phyloP scores from a whole-genome alignment of 2,113 vertebrate genomes.

The Nyctibius bracteatus region DNA sequence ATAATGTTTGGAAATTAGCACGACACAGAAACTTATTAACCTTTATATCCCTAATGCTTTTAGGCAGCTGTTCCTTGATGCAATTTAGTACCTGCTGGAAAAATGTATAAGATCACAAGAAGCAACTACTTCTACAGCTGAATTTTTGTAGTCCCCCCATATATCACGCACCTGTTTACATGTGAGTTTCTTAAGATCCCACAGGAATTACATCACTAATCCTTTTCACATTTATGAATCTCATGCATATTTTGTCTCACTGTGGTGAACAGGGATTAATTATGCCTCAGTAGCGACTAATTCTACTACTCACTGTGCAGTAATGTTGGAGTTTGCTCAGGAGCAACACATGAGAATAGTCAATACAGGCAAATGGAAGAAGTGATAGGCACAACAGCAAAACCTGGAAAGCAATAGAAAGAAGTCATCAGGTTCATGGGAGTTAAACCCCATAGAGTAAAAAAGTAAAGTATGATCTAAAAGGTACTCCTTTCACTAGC shows the following conservation, averaged over 20 bases:
- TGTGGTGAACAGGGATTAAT: not conserved
- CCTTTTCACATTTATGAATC: not conserved
- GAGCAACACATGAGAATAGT: not conserved
- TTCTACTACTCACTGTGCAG: not conserved
- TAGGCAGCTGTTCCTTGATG: not conserved
- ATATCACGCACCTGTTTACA: not conserved
- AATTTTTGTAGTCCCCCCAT: not conserved
- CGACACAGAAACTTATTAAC: not conserved
- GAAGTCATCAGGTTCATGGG: not conserved
- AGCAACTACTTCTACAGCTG: not conserved
- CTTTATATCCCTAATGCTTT: not conserved
- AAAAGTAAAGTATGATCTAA: not conserved
- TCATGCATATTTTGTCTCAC: not conserved
- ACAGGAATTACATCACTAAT: not conserved
- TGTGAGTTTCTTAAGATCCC: not conserved
- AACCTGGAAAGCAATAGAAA: not conserved
- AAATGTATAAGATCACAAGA: not conserved
- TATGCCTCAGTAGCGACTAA: not conserved
- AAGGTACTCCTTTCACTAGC: not conserved
- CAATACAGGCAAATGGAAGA: not conserved
- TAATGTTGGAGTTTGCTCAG: not conserved
- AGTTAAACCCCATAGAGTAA: fast-evolving
- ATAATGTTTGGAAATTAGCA: not conserved
- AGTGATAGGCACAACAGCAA: not conserved
- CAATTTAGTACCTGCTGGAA: not conserved